Evolutionary conservation across 2,113 vertebrate genomes (phyloP).

Genomic region (Calidris pygmaea): DNA sequence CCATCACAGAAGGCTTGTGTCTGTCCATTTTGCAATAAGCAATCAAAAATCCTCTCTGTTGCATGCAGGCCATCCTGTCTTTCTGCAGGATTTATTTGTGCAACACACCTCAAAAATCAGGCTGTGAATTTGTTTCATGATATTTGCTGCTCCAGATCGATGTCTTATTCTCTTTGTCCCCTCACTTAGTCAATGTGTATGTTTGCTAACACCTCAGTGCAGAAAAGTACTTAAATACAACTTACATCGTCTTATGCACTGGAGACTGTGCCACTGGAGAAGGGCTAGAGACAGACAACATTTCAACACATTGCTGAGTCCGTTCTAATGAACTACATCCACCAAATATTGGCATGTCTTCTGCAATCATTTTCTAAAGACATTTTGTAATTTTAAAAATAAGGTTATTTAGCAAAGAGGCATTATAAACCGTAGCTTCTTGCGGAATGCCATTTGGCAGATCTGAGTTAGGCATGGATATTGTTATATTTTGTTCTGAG

Average conservation of each 20-base stretch:
- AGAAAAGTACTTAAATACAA: not conserved
- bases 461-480: not conserved
- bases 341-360: not conserved
- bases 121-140: not conserved
- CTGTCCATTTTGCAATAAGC: not conserved
- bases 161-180: fast-evolving
- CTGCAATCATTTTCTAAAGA: not conserved
- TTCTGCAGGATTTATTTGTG: not conserved
- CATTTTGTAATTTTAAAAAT: not conserved
- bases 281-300: not conserved
- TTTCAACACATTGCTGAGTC: not conserved
- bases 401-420: not conserved
- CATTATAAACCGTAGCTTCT: not conserved
- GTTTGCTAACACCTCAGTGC: not conserved
- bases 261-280: not conserved
- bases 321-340: not conserved
- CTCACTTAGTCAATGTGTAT: not conserved
- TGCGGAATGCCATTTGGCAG: not conserved
- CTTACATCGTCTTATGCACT: not conserved
- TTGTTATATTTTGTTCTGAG: not conserved
- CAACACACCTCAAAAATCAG: not conserved
- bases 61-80: not conserved
- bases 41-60: not conserved
- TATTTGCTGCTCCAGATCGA: not conserved
- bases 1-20: not conserved